A percentile compares a stretch with the other conserved stretches of the same genome.
These are phyloP conservation scores for Apus apus DNA, from an alignment of 2,113 vertebrate species.

Conservation along the genomic window DNA sequence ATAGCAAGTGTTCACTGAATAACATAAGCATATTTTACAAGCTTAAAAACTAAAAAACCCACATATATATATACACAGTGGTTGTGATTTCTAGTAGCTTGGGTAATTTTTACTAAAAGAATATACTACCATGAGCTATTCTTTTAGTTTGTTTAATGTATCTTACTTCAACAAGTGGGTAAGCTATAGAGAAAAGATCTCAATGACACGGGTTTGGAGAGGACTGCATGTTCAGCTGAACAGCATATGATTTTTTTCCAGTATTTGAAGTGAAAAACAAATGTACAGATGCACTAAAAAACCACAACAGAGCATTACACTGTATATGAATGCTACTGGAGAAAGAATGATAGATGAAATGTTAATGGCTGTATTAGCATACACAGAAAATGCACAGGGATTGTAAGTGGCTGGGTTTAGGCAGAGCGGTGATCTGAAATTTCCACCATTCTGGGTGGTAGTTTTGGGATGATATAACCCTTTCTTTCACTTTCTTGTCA, in stretches of 20 bases:
- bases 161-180: not conserved
- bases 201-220: accelerated
- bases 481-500: not conserved
- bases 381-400: not conserved
- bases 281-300: not conserved
- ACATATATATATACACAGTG: not conserved
- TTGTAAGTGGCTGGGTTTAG: not conserved
- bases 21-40: not conserved
- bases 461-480: not conserved
- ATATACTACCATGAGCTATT: not conserved
- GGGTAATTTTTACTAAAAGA: not conserved
- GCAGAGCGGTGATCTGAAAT: not conserved
- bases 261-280: not conserved
- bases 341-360: not conserved
- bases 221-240: not conserved
- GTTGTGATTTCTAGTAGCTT: not conserved
- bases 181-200: not conserved
- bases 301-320: not conserved
- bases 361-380: not conserved
- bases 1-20: not conserved
- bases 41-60: not conserved
- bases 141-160: not conserved
- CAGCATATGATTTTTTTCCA: not conserved
- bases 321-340: not conserved
- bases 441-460: no score